Conservation (phyloP, 1,140 invertebrate genomes). For the Cryptotermes secundus region DNA sequence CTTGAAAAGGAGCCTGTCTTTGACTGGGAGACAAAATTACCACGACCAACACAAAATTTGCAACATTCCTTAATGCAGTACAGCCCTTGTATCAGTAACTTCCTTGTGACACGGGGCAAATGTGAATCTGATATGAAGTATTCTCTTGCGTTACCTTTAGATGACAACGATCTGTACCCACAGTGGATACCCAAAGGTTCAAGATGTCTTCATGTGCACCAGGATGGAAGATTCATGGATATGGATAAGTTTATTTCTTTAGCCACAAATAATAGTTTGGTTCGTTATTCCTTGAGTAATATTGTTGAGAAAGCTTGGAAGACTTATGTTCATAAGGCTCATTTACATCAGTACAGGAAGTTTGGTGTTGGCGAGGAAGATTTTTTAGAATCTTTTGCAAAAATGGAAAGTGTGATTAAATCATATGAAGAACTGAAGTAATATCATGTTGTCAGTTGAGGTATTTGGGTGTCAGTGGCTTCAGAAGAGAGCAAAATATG, state of each 20-base stretch:
- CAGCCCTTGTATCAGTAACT: constrained; percentile 44
- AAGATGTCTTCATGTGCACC: constrained; percentile 47
- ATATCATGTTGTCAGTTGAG: background rate
- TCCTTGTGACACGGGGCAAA: constrained; percentile 48
- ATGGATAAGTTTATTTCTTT: constrained; percentile 51
- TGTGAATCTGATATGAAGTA: constrained; percentile 38
- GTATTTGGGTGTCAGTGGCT: too few relatives aligned
- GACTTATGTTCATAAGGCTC: constrained; percentile 52
- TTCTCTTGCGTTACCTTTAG: constrained; percentile 40
- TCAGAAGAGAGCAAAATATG: too few relatives aligned
- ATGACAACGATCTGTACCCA: constrained; percentile 46
- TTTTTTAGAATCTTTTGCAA: constrained; percentile 52
- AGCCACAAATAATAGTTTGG: constrained; percentile 50
- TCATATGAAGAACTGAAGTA: constrained; percentile 46
- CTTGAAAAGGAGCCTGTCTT: constrained; percentile 31
- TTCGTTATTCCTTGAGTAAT: constrained; percentile 45
- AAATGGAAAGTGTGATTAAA: constrained; percentile 51
- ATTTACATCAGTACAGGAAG: constrained; percentile 53
- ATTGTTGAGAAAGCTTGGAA: constrained; percentile 52
- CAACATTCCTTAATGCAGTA: constrained; percentile 18
- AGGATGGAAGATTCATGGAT: constrained; percentile 46
- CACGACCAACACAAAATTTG: background rate
- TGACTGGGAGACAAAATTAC: background rate
- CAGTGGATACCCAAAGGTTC: constrained; percentile 47
- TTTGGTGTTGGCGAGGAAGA: constrained; percentile 52